Percentiles rank a stretch among this genome's conserved stretches.
These are phyloP conservation scores for Rallus limicola DNA, from an alignment of 2,113 vertebrate genomes.

Conservation along the genomic window DNA sequence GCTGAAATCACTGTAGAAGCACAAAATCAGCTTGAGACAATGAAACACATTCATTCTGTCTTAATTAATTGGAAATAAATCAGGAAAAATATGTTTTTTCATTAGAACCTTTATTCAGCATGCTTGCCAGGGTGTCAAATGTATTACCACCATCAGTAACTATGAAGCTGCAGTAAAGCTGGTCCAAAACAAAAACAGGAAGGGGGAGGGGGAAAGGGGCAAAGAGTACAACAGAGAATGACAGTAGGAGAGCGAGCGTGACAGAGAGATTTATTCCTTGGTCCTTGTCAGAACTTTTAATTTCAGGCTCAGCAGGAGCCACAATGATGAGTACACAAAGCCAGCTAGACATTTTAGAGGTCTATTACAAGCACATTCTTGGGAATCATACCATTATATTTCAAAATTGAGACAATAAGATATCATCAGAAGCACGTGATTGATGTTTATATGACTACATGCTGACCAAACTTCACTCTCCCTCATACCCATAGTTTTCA, in stretches of 20 bases:
- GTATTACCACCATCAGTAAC: not conserved
- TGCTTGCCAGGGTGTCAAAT: constrained; percentile 37
- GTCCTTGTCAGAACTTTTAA: constrained; percentile 71
- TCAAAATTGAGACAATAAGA: constrained; percentile 66
- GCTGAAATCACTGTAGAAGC: constrained; percentile 3
- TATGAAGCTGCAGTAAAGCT: not conserved
- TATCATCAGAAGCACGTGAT: constrained; percentile 27
- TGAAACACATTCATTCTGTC: not conserved
- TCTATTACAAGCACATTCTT: constrained; percentile 71
- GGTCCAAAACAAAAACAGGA: constrained; percentile 4
- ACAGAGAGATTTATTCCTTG: constrained; percentile 27
- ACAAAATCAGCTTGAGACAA: constrained; percentile 23
- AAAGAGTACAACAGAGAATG: not conserved
- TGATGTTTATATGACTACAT: constrained; percentile 52
- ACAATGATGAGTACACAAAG: constrained; percentile 61
- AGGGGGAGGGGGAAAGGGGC: not conserved
- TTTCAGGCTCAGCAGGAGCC: constrained; percentile 70
- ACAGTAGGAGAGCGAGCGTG: not conserved
- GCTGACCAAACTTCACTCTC: constrained; percentile 42
- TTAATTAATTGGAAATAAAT: constrained; percentile 12
- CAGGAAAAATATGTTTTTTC: not conserved
- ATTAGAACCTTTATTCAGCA: constrained; percentile 19
- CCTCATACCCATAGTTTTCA: constrained; percentile 40
- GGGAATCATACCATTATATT: constrained; percentile 37
- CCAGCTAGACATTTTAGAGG: constrained; percentile 54